These are phyloP conservation scores for Trinorchestia longiramus DNA, from an alignment of 1,140 invertebrate species.

Conservation along the genomic window DNA sequence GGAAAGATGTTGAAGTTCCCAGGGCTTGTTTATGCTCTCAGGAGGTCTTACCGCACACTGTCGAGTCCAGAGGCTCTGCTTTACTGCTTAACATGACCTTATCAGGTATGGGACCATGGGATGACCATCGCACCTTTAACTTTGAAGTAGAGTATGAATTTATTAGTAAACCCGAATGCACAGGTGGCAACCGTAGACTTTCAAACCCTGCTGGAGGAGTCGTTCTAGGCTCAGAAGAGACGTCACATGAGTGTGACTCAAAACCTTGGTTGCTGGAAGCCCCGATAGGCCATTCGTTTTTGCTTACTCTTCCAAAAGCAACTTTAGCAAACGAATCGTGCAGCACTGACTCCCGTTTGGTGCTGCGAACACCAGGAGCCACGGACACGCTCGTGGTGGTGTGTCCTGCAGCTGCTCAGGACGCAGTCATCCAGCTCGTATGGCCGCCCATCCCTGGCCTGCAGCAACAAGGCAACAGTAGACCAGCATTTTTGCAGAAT, in stretches of 20 bases:
- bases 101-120: constrained; percentile 76
- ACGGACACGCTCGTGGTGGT: constrained; percentile 63
- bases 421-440: constrained; percentile 58
- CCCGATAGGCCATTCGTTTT: constrained; percentile 74
- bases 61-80: constrained; percentile 67
- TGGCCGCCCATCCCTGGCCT: constrained; percentile 59
- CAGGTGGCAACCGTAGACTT: constrained; percentile 56
- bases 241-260: constrained; percentile 59
- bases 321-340: constrained; percentile 68
- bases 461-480: constrained; percentile 48
- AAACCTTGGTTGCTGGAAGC: constrained; percentile 63
- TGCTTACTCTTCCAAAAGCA: constrained; percentile 70
- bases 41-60: constrained; percentile 65
- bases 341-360: constrained; percentile 63
- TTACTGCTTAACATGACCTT: constrained; percentile 73
- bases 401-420: constrained; percentile 64
- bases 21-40: constrained; percentile 66
- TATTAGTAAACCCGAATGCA: constrained; percentile 64
- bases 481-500: constrained; percentile 41
- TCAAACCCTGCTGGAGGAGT: constrained; percentile 63
- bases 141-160: constrained; percentile 75
- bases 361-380: constrained; percentile 64
- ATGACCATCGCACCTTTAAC: constrained; percentile 79
- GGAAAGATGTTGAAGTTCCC: constrained; percentile 65
- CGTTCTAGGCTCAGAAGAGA: constrained; percentile 5